Evolutionary conservation across 2,888 invertebrate species (phyloP), one percentile per base, ranked within the genome.

Genomic region (Rhagophthalmus giganteus): DNA sequence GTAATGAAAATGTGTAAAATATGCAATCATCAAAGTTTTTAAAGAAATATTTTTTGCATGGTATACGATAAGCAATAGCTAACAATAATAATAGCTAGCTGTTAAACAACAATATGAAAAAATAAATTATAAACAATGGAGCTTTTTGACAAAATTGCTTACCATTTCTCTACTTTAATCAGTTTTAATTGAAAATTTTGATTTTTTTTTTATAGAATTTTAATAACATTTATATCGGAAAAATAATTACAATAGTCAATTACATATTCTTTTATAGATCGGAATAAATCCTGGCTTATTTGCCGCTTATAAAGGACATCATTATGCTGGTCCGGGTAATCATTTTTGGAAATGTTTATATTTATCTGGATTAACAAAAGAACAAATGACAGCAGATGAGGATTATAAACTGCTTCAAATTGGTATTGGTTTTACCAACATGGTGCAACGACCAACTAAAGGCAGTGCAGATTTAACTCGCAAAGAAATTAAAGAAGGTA

Each of bases 261-360:
- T n/a, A 16, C n/a, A 10, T 30, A 8, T 58, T 54, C 63, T 54
- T 59, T 74, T 78, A 47, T 79, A 97, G 96, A 92, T 98, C 79
- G 97, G 97, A 61, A 96, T 97, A 67, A 98, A 98, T 81, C 97
- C 97, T 7, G 96, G 97, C 1, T 79, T 96, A 67, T 94, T 94
- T 78, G 96, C 97, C 60, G 97, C 97, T 58, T 95, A 94, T 79
- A 94, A 95, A 76, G 96, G 96, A 1, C 97, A 97, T 78, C 96
- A 98, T 77, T 98, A 98, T 80, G 96, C 97, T 41, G 97, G 97
- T 39, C 96, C 96, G 32, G 97, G 97, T 32, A 98, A 98, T 79
- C 98, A 98, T 79, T 97, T 98, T 79, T 98, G 97, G 97, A 96
- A 96, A 80, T 97, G 96, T 74, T 79, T 97, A 56, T 95, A 92